Base-by-base conservation (phyloP, 2,888 invertebrate genomes). In the Drosophila parthenogenetica region DNA sequence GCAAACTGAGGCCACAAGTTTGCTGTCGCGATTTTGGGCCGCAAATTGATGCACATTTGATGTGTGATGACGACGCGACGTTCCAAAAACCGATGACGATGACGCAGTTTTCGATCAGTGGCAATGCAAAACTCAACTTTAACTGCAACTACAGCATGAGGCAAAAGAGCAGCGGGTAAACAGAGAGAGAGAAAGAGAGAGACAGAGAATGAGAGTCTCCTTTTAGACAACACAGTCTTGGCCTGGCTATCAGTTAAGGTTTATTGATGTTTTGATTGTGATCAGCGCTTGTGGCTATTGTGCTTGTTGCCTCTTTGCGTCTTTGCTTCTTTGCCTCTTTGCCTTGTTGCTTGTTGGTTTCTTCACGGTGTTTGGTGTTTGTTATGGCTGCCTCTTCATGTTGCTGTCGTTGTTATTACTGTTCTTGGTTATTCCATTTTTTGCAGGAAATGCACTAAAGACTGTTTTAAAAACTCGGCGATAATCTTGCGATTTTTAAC, bases 181-280 rank as follows among this genome's bases (percentile, higher is more conserved):
- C 29, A 29, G 29, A 13, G n/a, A 50, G 13, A 35, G 10, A 19
- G 32, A n/a, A 13, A 8, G 32, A 17, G 11, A 13, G 32, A 1
- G 46, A 3, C 2, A 1, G 39, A n/a, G 42, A 10, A 5, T 14
- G 17, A 17, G 17, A 62, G 50, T 60, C 51, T 59, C 32, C 59
- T 64, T 59, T 62, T 66, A 53, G 60, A 57, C 63, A 25, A 5
- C 29, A 2, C 16, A 16, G 69, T 61, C 63, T 67, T 50, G 54
- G 49, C 61, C 55, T 73, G 78, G 50, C 69, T 77, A 86, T 88
- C 86, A 88, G 88, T 86, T 86, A 86, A 88, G 85, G 83, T 88
- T 86, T 86, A 86, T 86, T 86, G 86, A 86, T 86, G 86, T 86
- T 88, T 86, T 84, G 86, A 86, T 86, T 88, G 80, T 64, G 83